phyloP scores from a whole-genome alignment of 2,797 vertebrate genomes.

The Labeo calbasu region DNA sequence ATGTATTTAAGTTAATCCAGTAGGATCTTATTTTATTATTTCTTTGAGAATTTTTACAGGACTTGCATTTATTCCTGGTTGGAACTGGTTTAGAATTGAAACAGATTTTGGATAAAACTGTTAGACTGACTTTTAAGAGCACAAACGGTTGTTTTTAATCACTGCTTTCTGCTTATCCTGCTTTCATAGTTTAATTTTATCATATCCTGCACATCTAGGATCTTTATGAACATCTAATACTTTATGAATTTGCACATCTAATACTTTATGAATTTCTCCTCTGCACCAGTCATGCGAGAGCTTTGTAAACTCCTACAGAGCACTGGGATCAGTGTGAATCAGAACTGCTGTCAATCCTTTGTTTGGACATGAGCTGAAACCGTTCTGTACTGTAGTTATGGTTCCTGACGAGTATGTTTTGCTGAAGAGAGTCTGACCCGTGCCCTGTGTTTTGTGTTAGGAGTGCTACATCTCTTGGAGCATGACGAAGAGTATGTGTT shows the following conservation, averaged over 20 bases:
- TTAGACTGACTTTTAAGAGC: too few relatives aligned
- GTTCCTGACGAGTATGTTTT: not conserved
- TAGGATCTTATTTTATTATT: not conserved
- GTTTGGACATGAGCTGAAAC: not conserved
- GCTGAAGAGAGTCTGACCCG: not conserved
- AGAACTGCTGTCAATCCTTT: not conserved
- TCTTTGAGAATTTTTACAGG: not conserved
- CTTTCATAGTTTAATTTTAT: not conserved
- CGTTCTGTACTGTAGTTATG: not conserved
- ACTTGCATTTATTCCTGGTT: not conserved
- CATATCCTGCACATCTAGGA: not conserved
- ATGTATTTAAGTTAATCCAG: not conserved
- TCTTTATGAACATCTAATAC: too few relatives aligned
- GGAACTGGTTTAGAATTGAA: not conserved
- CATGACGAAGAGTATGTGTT: constrained; percentile 86
- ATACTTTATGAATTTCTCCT: not conserved
- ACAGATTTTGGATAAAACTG: not conserved
- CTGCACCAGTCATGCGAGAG: not conserved
- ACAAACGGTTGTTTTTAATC: not conserved
- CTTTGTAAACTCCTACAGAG: not conserved
- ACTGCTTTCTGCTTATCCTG: not conserved
- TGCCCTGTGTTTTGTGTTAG: constrained; percentile 29
- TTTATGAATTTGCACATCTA: constrained; percentile 4
- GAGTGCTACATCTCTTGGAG: constrained; percentile 77
- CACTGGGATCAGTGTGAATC: not conserved